Evolutionary conservation across 2,113 vertebrate genomes (phyloP).

Genomic region (Stictonetta naevosa): DNA sequence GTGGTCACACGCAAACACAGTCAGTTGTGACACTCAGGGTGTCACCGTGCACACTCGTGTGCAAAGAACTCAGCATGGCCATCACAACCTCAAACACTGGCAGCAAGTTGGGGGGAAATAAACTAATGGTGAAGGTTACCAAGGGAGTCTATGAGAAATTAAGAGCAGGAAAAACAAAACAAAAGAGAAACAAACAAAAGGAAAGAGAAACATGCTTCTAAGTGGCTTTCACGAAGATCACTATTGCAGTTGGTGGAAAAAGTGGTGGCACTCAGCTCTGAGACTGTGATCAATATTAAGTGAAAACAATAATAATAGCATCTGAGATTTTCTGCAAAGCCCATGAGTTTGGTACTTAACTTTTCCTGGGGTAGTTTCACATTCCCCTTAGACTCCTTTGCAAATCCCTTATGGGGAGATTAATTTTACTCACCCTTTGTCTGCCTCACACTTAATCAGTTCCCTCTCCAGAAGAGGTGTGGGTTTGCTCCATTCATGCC

Average conservation of each 20-base stretch:
- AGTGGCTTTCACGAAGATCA: neutral
- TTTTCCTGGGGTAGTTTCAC: neutral
- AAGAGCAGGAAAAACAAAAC: neutral
- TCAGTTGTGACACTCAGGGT: neutral
- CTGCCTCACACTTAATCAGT: neutral
- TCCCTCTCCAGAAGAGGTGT: neutral
- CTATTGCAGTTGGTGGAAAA: neutral
- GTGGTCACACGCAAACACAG: rapidly evolving
- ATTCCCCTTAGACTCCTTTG: neutral
- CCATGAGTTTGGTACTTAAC: neutral
- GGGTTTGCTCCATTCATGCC: neutral
- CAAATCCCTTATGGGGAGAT: neutral
- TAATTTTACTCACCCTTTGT: neutral
- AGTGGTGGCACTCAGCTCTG: neutral
- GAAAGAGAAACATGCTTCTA: neutral
- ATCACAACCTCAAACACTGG: rapidly evolving
- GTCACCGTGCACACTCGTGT: rapidly evolving
- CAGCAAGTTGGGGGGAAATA: neutral
- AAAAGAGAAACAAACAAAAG: neutral
- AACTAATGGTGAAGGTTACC: neutral
- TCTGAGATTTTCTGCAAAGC: neutral
- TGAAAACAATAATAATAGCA: neutral
- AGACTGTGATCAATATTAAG: neutral
- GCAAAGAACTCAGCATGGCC: neutral
- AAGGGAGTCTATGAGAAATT: neutral